Conservation (phyloP, 1,140 invertebrate species). For the Formica selysi region DNA sequence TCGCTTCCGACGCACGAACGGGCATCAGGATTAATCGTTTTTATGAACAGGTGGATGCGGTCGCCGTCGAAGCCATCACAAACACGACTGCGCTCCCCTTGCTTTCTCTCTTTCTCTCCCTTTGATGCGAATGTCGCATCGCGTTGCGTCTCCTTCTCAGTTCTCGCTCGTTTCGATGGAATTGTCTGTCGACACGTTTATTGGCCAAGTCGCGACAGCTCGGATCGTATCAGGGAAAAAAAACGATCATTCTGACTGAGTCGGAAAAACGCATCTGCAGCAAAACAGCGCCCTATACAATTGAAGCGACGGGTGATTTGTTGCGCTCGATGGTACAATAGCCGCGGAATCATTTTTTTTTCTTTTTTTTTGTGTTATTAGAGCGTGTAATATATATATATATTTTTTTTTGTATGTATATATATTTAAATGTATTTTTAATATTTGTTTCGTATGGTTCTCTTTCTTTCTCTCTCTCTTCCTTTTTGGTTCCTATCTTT, state of each 20-base stretch:
- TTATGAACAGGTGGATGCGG: conserved; percentile 71
- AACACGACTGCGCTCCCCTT: conserved; percentile 28
- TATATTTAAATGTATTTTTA: background rate
- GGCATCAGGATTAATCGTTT: conserved; percentile 70
- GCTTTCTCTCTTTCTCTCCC: background rate
- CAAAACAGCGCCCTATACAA: conserved; percentile 47
- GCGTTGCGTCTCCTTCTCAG: conserved; percentile 1
- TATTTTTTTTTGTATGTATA: no score
- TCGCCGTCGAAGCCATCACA: conserved; percentile 51
- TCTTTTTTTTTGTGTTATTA: conserved; percentile 12
- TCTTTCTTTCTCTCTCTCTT: background rate
- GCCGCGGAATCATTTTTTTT: conserved; percentile 7
- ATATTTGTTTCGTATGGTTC: background rate
- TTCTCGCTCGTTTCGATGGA: conserved; percentile 52
- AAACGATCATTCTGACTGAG: conserved; percentile 41
- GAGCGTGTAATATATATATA: conserved; percentile 8
- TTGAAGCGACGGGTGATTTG: conserved; percentile 53
- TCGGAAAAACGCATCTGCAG: conserved; percentile 58
- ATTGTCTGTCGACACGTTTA: conserved; percentile 57
- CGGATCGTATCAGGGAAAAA: conserved; percentile 36
- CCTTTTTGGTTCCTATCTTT: background rate
- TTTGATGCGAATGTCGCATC: background rate
- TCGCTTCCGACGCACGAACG: conserved; percentile 68
- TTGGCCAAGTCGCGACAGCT: conserved; percentile 57
- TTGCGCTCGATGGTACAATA: conserved; percentile 17